A percentile compares a stretch with the other conserved stretches of the same genome.
phyloP scores from a whole-genome alignment of 35 echinoderm and acorn worm genomes.

The Heliocidaris tuberculata region DNA sequence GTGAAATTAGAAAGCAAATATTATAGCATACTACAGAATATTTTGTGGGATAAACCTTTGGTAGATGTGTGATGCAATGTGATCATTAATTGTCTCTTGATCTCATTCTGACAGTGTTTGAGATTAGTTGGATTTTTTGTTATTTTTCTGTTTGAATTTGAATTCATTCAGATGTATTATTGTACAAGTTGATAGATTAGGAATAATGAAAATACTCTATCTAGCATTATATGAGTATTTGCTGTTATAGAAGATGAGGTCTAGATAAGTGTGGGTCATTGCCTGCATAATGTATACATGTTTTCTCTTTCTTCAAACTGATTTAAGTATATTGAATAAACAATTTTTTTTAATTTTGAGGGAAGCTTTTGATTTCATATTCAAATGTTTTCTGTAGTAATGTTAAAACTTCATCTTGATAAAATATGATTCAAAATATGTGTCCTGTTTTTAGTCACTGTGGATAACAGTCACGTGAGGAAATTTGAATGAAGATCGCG shows the following conservation, averaged over 20 bases:
- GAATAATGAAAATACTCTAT: too few relatives aligned
- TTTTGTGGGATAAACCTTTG: neutral
- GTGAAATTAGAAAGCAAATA: neutral
- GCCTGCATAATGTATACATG: neutral
- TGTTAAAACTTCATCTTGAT: neutral
- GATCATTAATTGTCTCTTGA: neutral
- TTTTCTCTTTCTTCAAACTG: neutral
- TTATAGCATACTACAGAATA: neutral
- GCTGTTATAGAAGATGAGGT: neutral
- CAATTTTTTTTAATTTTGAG: neutral
- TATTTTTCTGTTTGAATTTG: neutral
- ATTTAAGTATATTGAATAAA: neutral
- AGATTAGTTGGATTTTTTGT: neutral
- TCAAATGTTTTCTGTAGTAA: neutral
- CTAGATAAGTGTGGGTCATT: neutral
- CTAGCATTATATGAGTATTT: neutral
- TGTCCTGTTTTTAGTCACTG: neutral
- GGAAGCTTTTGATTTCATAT: conserved; percentile 1
- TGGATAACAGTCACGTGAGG: neutral
- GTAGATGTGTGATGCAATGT: neutral
- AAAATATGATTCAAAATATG: neutral
- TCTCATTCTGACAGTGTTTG: neutral
- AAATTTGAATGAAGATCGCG: neutral
- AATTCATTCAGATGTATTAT: neutral
- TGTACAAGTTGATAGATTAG: too few relatives aligned